Evolutionary conservation across 23 tunicate species (phyloP).

Genomic region (Corella eumyota): DNA sequence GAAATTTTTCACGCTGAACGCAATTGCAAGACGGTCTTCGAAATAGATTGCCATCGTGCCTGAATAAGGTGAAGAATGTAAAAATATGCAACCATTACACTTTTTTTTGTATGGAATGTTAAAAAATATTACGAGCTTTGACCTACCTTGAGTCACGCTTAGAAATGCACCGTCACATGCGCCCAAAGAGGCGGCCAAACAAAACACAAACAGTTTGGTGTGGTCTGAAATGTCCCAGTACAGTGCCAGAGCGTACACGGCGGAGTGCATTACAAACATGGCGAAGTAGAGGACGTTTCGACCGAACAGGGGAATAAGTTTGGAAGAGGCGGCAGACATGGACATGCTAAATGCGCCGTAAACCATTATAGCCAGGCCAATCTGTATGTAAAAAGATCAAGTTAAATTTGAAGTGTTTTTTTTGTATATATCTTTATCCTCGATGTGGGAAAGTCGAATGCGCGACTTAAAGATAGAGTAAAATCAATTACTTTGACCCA

Average conservation of each 20-base stretch:
- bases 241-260: slow-evolving; percentile 4
- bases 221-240: slow-evolving; percentile 11
- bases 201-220: slow-evolving; percentile 9
- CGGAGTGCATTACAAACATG: slow-evolving; percentile 7
- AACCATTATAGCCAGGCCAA: slow-evolving; percentile 29
- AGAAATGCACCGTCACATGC: slow-evolving; percentile 42
- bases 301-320: slow-evolving; percentile 32
- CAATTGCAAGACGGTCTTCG: slow-evolving; percentile 52
- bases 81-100: not conserved
- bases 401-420: no score
- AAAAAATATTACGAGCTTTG: not conserved
- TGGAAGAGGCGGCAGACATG: slow-evolving; percentile 12
- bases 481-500: no score
- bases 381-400: slow-evolving; percentile 8
- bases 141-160: slow-evolving; percentile 49
- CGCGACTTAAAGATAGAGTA: no score
- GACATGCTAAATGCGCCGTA: slow-evolving; percentile 35
- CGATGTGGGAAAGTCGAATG: no score
- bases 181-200: slow-evolving; percentile 20
- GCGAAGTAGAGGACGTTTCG: slow-evolving; percentile 18
- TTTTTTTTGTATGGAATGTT: not conserved
- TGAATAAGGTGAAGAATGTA: slow-evolving; percentile 3
- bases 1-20: slow-evolving; percentile 53
- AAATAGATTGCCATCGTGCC: slow-evolving; percentile 47
- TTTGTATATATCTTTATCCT: no score